Evolutionary conservation across 2,888 invertebrate genomes (phyloP).

Genomic region (Eucriotettix oculatus): DNA sequence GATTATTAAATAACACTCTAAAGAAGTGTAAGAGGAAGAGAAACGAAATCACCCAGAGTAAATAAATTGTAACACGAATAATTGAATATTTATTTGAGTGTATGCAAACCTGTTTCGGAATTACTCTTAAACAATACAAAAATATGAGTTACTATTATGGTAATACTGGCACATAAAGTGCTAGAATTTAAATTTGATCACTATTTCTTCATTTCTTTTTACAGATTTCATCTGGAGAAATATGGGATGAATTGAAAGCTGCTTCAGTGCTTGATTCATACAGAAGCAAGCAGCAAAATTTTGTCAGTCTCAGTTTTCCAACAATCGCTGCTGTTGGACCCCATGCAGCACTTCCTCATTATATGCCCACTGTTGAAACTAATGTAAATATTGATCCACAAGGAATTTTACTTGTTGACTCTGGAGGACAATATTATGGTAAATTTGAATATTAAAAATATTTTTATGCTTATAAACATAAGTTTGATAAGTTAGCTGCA

Average conservation of each 20-base stretch:
- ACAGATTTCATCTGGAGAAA: background rate
- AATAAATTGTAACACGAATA: no score
- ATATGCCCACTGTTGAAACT: slow-evolving; percentile 25
- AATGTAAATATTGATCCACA: slow-evolving; percentile 27
- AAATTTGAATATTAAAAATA: background rate
- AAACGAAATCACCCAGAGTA: no score
- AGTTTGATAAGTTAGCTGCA: no score
- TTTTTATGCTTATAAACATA: no score
- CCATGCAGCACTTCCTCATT: slow-evolving; percentile 41
- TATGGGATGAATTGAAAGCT: slow-evolving; percentile 28
- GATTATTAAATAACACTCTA: no score
- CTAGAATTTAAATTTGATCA: no score
- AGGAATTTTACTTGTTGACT: slow-evolving; percentile 38
- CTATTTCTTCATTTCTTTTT: background rate
- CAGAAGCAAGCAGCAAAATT: slow-evolving; percentile 27
- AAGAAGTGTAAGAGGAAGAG: no score
- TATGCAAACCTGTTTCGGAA: no score
- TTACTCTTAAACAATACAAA: no score
- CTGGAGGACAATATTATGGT: slow-evolving; percentile 41
- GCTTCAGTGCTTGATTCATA: slow-evolving; percentile 25
- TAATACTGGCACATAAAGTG: no score
- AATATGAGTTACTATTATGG: no score
- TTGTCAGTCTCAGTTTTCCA: slow-evolving; percentile 32
- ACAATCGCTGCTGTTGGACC: slow-evolving; percentile 39
- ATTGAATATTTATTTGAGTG: no score